These are phyloP conservation scores for Sarcophilus harrisii DNA, from an alignment of 2,797 vertebrate species.

Conservation along the genomic window DNA sequence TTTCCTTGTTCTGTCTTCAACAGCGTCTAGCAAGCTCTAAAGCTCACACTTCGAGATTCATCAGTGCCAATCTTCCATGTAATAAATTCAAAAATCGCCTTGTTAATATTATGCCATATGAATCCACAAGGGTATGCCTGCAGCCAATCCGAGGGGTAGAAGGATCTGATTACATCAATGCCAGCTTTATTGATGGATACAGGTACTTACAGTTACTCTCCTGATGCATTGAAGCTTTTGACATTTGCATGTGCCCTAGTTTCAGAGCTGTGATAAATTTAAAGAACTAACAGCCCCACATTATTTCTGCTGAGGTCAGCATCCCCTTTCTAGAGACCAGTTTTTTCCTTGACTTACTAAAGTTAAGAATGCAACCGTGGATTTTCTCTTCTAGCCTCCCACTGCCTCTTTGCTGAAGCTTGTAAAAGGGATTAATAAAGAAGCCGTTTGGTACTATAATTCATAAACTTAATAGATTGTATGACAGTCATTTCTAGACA, in stretches of 20 bases:
- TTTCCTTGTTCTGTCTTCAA: constrained; percentile 65
- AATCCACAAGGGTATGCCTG: constrained; percentile 97
- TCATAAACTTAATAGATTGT: constrained; percentile 79
- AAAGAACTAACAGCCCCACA: constrained; percentile 53
- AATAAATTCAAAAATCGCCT: constrained; percentile 99
- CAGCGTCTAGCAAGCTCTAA: constrained; percentile 99
- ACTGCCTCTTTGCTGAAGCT: constrained; percentile 52
- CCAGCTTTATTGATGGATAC: constrained; percentile 99
- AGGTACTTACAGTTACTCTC: constrained; percentile 86
- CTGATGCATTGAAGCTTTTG: constrained; percentile 51
- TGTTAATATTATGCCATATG: constrained; percentile 99
- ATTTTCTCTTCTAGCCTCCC: constrained; percentile 48
- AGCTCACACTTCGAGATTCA: constrained; percentile 99
- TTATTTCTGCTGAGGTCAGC: constrained; percentile 42
- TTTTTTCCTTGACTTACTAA: constrained; percentile 16
- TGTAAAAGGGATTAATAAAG: constrained; percentile 75
- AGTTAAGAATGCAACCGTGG: neutral
- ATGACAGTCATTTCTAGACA: constrained; percentile 78
- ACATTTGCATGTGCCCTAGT: constrained; percentile 63
- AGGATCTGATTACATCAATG: constrained; percentile 99
- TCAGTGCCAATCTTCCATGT: constrained; percentile 99
- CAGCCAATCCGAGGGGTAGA: constrained; percentile 98
- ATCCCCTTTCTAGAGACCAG: neutral
- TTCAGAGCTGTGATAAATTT: constrained; percentile 54
- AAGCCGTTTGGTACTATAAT: constrained; percentile 73